A percentile compares a stretch with the other conserved stretches of the same genome.
Evolutionary conservation across 2,113 vertebrate species (phyloP).

Genomic region (Scomber scombrus): DNA sequence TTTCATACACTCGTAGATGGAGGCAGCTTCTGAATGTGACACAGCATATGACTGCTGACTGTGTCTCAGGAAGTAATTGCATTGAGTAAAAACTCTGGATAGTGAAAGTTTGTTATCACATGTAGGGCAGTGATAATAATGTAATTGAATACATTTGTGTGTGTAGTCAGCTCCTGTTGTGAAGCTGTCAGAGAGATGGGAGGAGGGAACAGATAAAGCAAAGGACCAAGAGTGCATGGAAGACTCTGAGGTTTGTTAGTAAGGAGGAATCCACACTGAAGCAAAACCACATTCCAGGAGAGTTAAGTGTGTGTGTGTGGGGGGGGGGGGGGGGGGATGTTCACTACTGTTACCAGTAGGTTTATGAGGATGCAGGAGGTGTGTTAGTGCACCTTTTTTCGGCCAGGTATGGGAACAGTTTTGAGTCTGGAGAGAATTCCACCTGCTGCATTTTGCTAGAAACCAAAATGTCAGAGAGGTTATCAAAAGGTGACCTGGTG

Average conservation of each 20-base stretch:
- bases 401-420: conserved; percentile 89
- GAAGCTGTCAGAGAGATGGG: conserved; percentile 6
- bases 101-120: not conserved
- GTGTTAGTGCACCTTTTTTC: conserved; percentile 90
- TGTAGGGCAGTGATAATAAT: not conserved
- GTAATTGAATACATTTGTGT: not conserved
- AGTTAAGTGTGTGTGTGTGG: conserved; percentile 16
- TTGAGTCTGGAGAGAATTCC: conserved; percentile 91
- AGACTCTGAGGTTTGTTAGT: conserved; percentile 63
- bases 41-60: not conserved
- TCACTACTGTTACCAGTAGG: conserved; percentile 68
- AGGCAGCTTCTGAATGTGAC: not conserved
- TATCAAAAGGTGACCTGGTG: conserved; percentile 12
- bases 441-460: conserved; percentile 88
- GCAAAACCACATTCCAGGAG: conserved; percentile 32
- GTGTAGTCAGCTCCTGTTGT: not conserved
- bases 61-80: conserved; percentile 10
- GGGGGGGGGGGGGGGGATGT: conserved; percentile 12
- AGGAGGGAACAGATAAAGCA: conserved; percentile 19
- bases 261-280: conserved; percentile 63
- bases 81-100: conserved; percentile 27
- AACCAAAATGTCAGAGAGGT: conserved; percentile 90
- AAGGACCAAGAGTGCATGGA: conserved; percentile 23
- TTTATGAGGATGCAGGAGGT: conserved; percentile 49
- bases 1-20: not conserved